Base-by-base conservation (phyloP, 2,888 invertebrate genomes). In the Melikaiella ostensackeni region DNA sequence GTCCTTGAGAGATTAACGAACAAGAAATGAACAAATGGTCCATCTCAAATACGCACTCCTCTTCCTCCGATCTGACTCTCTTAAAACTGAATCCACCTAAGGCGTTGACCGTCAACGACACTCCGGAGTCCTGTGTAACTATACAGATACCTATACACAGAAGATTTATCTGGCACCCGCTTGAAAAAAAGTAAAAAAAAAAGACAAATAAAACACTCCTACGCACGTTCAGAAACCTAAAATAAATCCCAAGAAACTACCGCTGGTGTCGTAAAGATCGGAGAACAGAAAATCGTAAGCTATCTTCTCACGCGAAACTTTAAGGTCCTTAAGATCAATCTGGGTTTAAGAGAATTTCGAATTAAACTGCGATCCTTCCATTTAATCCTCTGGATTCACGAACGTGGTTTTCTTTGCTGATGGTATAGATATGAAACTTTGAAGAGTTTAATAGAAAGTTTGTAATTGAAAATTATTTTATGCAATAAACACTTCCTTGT, bases 1-100 rank as follows among this genome's bases (percentile, higher is more conserved):
- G 42, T 74, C 74, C 74, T 57, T 59, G 24, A 27, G 74, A 61
- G 59, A 74, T 74, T 59, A 74, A 59, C 35, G 35, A 74, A 74
- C 74, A 61, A 74, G 57, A 30, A 70, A 70, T 70, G 46, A 70
- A 70, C 70, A n/a, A 50, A 70, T 42, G 9, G 50, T 70, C 50
- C 70, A 70, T 50, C 50, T 70, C 50, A 66, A 66, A 66, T 66
- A 66, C 46, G 46, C 66, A 70, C 50, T 70, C 11, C 70, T 50
- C 50, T 30, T 46, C 19, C 30, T 19, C 5, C 0, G 6, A 38
- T 50, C 16, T 30, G 30, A 70, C 50, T 50, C 70, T 46, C 50
- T n/a, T 70, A 70, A 70, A 70, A 46, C 50, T 70, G 30, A 30
- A 33, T 70, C 30, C 50, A 70, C 27, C 33, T n/a, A 33, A 30